These are phyloP conservation scores for Macrotrachela quadricornifera DNA, from an alignment of 1,140 invertebrate genomes.

Conservation along the genomic window DNA sequence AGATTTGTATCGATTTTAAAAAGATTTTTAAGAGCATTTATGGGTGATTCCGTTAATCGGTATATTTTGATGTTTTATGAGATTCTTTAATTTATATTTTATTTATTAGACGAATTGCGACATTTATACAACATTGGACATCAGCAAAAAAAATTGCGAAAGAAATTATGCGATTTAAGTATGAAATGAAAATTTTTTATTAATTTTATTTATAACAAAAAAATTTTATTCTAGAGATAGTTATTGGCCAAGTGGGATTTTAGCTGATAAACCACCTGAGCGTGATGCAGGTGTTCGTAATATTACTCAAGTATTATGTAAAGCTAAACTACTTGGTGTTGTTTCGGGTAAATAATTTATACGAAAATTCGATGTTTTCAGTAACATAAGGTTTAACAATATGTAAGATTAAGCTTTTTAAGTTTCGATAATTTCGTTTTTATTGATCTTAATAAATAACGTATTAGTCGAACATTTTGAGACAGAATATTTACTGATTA, in stretches of 20 bases:
- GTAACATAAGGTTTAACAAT: not conserved
- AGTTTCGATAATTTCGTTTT: constrained; percentile 49
- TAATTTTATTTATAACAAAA: not conserved
- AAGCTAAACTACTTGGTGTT: constrained; percentile 54
- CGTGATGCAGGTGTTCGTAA: constrained; percentile 46
- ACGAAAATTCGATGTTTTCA: constrained; percentile 3
- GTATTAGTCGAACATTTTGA: too few relatives aligned
- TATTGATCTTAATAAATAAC: too few relatives aligned
- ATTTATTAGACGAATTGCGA: not conserved
- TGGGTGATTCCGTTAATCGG: constrained; percentile 59
- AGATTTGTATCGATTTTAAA: constrained; percentile 54
- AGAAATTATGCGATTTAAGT: not conserved
- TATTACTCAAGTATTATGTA: constrained; percentile 58
- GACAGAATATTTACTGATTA: too few relatives aligned
- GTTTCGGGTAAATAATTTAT: constrained; percentile 52
- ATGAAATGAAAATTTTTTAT: not conserved
- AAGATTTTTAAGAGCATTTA: constrained; percentile 54
- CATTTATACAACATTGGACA: constrained; percentile 4
- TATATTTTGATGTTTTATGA: constrained; percentile 7
- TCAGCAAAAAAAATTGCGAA: not conserved
- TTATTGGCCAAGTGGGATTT: constrained; percentile 52
- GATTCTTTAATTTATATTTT: not conserved
- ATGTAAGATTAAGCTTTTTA: constrained; percentile 11
- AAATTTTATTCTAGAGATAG: constrained; percentile 38
- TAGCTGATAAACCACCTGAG: constrained; percentile 36